Base-by-base conservation (phyloP, 2,888 invertebrate species). In the Theretra japonica region DNA sequence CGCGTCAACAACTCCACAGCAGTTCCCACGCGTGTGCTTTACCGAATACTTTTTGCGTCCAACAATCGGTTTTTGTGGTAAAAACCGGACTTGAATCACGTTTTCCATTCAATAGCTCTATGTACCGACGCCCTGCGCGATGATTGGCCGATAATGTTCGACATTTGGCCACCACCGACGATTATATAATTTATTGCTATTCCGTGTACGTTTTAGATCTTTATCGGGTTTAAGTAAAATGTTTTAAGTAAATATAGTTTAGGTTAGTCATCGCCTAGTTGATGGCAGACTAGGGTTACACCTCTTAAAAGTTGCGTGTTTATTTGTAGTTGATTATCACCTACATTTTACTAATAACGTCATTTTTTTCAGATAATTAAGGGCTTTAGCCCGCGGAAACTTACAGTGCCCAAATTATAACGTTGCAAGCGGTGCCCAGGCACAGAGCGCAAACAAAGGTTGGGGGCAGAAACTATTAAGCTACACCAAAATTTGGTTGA, bases 21-120 rank as follows among this genome's bases (percentile, higher is more conserved):
- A 81, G 88, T 93, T 94, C 93, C 93, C 93, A 94, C 93, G 93
- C 92, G 92, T 93, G 94, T 94, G 92, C 89, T 81, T 90, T 94
- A 94, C 94, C 89, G 91, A 86, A 84, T 81, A 85, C 84, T 93
- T 93, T 91, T 93, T 93, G 88, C 86, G 85, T 82, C 79, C 79
- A 84, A 85, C 82, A 83, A 83, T 87, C 86, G 83, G 85, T 88
- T 91, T 92, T 90, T 88, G 80, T 82, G 82, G 82, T 88, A 92
- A 91, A 92, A 93, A 91, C 84, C 75, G 79, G 81, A 88, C 87
- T 87, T 83, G 85, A 86, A 90, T 94, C 94, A 94, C 94, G 94
- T 92, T 94, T 91, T 88, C 88, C 83, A 89, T 91, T 92, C 84
- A 90, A 83, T 79, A 76, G 80, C 82, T 79, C 62, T 68, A 73